A percentile compares a stretch with the other conserved stretches of the same genome.
Conservation (phyloP, 2,113 vertebrate species). For the Otus sunia region DNA sequence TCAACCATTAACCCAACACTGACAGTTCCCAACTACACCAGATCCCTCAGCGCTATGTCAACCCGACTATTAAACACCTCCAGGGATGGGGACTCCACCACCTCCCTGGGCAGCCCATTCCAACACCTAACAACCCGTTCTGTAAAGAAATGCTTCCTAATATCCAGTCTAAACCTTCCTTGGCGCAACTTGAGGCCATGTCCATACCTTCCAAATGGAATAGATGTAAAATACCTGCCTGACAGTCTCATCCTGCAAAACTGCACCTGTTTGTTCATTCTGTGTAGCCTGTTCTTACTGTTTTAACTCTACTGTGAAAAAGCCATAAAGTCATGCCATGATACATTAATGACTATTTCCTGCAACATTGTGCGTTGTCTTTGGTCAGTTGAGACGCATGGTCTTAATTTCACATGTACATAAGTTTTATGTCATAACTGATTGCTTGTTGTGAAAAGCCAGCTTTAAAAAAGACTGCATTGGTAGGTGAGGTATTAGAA, state of each 20-base stretch:
- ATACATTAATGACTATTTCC: background rate
- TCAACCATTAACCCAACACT: too few species aligned
- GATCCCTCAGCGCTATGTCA: too few species aligned
- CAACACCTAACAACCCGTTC: too few species aligned
- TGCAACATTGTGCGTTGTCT: background rate
- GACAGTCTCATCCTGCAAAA: background rate
- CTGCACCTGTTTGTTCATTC: background rate
- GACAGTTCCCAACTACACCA: too few species aligned
- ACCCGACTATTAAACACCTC: too few species aligned
- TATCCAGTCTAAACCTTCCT: too few species aligned
- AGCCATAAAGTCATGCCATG: accelerated
- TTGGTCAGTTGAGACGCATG: background rate
- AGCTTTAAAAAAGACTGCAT: background rate
- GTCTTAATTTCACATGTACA: background rate
- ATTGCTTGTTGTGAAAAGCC: background rate
- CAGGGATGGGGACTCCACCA: too few species aligned
- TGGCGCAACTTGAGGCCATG: too few species aligned
- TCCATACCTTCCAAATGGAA: background rate
- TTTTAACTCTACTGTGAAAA: background rate
- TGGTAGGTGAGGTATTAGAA: background rate
- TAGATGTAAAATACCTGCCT: background rate
- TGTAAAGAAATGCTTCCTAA: too few species aligned
- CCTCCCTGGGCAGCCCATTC: too few species aligned
- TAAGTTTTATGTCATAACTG: background rate
- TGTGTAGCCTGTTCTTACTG: background rate